phyloP scores from a whole-genome alignment of 23 tunicate species.

The Styela plicata region DNA sequence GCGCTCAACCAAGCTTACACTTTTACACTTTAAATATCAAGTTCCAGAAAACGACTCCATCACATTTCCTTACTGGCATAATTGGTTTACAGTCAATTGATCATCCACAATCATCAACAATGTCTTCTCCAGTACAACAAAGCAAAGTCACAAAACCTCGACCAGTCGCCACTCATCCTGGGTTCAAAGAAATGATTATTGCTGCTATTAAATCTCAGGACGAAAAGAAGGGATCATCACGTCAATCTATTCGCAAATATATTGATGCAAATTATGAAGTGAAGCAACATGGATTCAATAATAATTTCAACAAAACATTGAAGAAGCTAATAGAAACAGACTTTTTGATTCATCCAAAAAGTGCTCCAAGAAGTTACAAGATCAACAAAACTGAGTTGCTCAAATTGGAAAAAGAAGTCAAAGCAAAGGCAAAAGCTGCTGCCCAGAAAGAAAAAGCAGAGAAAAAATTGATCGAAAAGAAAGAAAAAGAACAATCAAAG shows the following conservation, averaged over 20 bases:
- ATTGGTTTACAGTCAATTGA: no score
- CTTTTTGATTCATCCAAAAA: not conserved
- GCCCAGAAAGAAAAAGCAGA: not conserved
- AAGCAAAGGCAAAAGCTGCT: not conserved
- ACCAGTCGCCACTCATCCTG: conserved; percentile 1
- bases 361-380: not conserved
- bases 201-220: not conserved
- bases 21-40: no score
- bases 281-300: not conserved
- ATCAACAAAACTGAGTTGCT: not conserved
- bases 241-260: not conserved
- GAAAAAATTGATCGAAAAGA: not conserved
- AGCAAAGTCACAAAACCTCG: not conserved
- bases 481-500: not conserved
- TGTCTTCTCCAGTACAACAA: not conserved
- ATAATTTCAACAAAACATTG: not conserved
- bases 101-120: no score
- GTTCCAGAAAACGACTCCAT: no score
- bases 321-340: not conserved
- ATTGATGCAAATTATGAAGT: conserved; percentile 6
- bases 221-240: conserved; percentile 1
- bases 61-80: no score
- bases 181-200: conserved; percentile 13
- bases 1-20: no score
- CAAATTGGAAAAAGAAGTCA: not conserved